Base-by-base conservation (phyloP, 2,888 invertebrate species). In the Microchrysa polita region DNA sequence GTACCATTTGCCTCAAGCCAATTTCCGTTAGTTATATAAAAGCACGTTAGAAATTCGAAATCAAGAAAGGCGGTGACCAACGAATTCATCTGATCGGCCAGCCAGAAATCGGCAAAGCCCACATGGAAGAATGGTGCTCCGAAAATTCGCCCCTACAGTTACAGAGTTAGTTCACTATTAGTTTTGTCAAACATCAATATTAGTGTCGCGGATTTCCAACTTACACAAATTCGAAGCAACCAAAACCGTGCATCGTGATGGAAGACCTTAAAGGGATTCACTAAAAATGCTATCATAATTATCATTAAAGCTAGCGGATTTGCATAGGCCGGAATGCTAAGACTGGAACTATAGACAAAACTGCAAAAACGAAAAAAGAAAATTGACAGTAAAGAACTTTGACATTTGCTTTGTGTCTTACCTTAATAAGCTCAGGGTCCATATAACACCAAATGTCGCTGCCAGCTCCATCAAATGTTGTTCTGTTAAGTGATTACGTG, bases 61-160 rank as follows among this genome's bases (percentile, higher is more conserved):
- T 99, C 99, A 14, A 97, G 87, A 77, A 99, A 90, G 2, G 96
- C 93, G 0, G 92, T 93, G 0, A 90, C 93, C 77, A 99, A 88
- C 72, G 97, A 97, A 85, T 97, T 98, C 81, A 98, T 88, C 84
- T 98, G 98, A 87, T 98, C 98, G 5, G 97, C 98, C 83, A 98
- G 90, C 98, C 98, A 98, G 89, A 98, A 98, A 86, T 98, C 98
- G 23, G 98, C 97, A 82, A 98, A 98, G 57, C 93, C 90, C 9
- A 98, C 98, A 78, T 94, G 94, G 81, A 94, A 92, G 82, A 97
- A 96, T 20, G 98, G 98, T 0, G 98, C 96, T 44, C 93, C 90
- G 61, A 96, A 81, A 78, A 97, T 93, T 73, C 94, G 90, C 77
- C 92, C 92, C 94, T 94, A n/a, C n/a, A n/a, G 86, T 34, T 34